phyloP scores from a whole-genome alignment of 2,888 invertebrate species.

The Tribolium freemani region DNA sequence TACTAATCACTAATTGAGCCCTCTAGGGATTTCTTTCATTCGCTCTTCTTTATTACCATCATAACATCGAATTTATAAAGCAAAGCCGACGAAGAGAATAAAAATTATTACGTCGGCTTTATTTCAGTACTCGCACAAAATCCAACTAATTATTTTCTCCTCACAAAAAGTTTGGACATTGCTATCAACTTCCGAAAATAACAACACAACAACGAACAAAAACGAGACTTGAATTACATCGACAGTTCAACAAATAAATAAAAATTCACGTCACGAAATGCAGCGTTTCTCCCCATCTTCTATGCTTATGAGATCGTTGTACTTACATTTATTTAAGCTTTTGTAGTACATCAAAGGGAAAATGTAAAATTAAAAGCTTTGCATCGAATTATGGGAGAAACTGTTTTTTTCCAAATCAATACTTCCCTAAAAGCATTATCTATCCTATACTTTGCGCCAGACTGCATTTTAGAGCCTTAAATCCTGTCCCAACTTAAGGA shows the following conservation, averaged over 20 bases:
- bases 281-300: neutral
- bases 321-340: neutral
- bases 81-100: neutral
- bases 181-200: neutral
- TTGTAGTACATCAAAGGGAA: neutral
- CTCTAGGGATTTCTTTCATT: neutral
- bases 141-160: neutral
- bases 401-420: constrained; percentile 13
- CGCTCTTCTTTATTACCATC: neutral
- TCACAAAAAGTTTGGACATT: neutral
- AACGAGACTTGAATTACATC: neutral
- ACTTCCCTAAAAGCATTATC: constrained; percentile 23
- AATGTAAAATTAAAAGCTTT: neutral
- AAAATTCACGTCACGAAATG: neutral
- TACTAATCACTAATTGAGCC: neutral
- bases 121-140: neutral
- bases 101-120: neutral
- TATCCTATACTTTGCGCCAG: constrained; percentile 19
- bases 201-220: neutral
- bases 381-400: neutral
- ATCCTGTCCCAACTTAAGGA: constrained; percentile 5
- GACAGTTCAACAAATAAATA: neutral
- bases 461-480: constrained; percentile 15
- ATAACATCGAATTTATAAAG: neutral
- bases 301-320: neutral